These are phyloP conservation scores for Delia radicum DNA, from an alignment of 1,140 invertebrate species.

Conservation along the genomic window DNA sequence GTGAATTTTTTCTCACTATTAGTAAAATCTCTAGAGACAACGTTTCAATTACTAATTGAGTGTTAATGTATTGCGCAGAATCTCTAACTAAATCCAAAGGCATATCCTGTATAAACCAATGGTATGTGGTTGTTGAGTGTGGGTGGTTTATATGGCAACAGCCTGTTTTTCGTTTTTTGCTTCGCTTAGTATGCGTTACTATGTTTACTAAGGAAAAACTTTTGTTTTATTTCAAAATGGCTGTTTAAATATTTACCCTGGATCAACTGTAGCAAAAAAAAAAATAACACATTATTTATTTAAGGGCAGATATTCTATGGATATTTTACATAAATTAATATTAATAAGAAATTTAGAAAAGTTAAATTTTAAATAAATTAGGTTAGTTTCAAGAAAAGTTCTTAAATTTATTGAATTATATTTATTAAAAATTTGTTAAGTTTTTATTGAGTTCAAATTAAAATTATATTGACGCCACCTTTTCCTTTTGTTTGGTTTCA, in stretches of 20 bases:
- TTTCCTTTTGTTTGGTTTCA: no score
- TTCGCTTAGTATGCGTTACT: background rate
- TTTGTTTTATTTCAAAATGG: slow-evolving; percentile 51
- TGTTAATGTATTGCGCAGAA: background rate
- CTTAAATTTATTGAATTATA: no score
- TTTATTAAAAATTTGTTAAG: background rate
- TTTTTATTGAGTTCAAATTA: background rate
- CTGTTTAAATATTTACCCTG: slow-evolving; percentile 51
- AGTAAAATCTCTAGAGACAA: background rate
- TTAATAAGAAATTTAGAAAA: background rate
- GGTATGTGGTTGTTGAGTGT: slow-evolving; percentile 11
- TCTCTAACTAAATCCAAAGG: background rate
- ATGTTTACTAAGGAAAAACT: background rate
- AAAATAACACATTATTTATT: background rate
- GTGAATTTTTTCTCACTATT: no score
- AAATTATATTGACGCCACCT: slow-evolving; percentile 9
- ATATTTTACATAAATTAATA: background rate
- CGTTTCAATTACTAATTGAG: background rate
- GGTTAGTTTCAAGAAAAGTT: background rate
- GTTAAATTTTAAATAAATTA: slow-evolving; percentile 29
- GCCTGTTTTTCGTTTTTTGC: background rate
- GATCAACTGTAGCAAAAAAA: background rate
- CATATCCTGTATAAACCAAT: slow-evolving; percentile 19
- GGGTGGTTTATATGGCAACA: slow-evolving; percentile 15
- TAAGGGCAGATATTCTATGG: background rate